phyloP scores from a whole-genome alignment of 2,888 invertebrate species.

The Mactromeris polynyma region DNA sequence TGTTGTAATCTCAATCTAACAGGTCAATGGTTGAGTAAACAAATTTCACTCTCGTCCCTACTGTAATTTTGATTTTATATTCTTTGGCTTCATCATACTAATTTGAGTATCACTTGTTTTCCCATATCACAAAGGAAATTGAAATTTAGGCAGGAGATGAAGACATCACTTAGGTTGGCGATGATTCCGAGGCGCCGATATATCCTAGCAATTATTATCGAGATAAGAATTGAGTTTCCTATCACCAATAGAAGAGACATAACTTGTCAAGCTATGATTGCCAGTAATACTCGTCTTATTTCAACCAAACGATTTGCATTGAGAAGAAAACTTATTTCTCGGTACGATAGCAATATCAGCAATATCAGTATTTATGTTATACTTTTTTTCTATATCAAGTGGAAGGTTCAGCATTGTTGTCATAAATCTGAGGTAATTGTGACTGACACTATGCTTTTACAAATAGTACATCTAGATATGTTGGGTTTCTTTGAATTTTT shows the following conservation, averaged over 20 bases:
- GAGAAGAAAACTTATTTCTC: no score
- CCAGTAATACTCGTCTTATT: background rate
- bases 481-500: no score
- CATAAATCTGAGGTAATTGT: no score
- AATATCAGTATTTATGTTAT: no score
- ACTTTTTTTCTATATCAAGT: no score
- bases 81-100: background rate
- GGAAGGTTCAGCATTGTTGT: no score
- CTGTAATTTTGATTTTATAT: background rate
- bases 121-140: background rate
- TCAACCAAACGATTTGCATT: no score
- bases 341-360: no score
- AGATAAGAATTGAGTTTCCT: background rate
- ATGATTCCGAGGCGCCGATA: background rate
- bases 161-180: background rate
- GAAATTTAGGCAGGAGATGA: background rate
- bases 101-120: background rate
- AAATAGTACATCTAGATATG: no score
- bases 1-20: no score
- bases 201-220: background rate
- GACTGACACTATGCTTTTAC: no score
- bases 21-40: background rate
- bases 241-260: background rate
- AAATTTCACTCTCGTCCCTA: background rate
- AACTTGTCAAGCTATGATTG: background rate